Evolutionary conservation across 2,888 invertebrate species (phyloP).

Genomic region (Ormyrus nitidulus): DNA sequence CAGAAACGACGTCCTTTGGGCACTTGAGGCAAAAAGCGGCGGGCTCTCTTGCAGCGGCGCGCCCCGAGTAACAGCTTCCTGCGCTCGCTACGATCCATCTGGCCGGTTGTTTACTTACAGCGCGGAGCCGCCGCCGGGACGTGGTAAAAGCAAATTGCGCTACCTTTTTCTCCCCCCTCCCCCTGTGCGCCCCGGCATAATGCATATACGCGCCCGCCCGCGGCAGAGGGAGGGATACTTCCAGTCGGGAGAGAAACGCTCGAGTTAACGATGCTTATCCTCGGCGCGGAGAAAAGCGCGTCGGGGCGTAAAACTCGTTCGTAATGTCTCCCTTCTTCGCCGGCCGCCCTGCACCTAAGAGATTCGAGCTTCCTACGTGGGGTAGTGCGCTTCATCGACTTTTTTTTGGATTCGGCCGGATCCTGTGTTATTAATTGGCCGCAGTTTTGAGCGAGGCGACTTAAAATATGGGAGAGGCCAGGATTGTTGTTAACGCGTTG

Average conservation of each 20-base stretch:
- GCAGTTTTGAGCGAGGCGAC: background rate
- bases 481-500: too few species aligned
- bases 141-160: constrained; percentile 29
- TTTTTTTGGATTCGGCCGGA: too few species aligned
- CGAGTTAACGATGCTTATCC: constrained; percentile 47
- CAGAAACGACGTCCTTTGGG: too few species aligned
- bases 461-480: background rate
- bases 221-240: background rate
- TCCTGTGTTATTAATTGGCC: background rate
- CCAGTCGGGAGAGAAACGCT: background rate
- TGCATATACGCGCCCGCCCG: background rate
- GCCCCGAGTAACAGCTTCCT: too few species aligned
- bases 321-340: background rate
- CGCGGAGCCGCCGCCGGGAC: background rate
- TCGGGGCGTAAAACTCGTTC: constrained; percentile 17
- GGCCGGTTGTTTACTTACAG: constrained; percentile 23
- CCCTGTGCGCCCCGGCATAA: background rate
- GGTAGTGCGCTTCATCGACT: background rate
- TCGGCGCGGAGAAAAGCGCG: constrained; percentile 4
- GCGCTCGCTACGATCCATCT: constrained; percentile 17
- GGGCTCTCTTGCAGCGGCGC: too few species aligned
- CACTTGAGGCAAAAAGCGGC: too few species aligned
- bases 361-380: background rate
- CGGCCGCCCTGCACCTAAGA: too few species aligned
- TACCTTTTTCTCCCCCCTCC: background rate